Percentiles rank a stretch among this genome's conserved stretches.
These are phyloP conservation scores for Pyxicephalus adspersus DNA, from an alignment of 2,113 vertebrate species.

Conservation along the genomic window DNA sequence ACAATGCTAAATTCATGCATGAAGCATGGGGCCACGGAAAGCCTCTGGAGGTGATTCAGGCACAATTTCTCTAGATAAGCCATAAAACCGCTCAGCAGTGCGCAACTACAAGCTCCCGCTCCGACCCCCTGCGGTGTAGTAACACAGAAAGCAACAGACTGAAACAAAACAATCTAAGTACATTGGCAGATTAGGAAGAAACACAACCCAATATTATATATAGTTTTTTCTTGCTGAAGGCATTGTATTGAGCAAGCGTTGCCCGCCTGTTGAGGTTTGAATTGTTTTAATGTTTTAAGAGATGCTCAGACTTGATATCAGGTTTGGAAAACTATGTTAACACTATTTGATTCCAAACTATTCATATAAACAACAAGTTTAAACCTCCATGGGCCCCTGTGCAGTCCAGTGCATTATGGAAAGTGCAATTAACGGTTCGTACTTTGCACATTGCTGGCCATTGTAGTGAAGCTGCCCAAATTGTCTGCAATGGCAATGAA, in stretches of 20 bases:
- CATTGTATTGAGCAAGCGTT: neutral
- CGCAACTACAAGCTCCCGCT: slow-evolving; percentile 2
- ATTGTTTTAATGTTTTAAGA: no score
- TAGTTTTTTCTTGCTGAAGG: neutral
- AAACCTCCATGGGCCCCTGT: no score
- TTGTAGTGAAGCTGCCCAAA: no score
- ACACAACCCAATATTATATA: neutral
- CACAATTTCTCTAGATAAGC: slow-evolving; percentile 31
- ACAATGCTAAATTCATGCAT: neutral
- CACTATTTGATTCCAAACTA: no score
- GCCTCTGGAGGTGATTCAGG: slow-evolving; percentile 23
- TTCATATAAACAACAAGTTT: no score
- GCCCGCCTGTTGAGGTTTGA: neutral
- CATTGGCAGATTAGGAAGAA: neutral
- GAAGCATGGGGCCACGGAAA: neutral
- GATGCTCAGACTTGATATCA: no score
- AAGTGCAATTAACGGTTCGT: no score
- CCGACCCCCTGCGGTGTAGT: slow-evolving; percentile 18
- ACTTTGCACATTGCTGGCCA: no score
- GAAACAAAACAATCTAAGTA: slow-evolving; percentile 19
- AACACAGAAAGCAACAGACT: slow-evolving; percentile 21
- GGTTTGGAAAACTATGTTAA: no score
- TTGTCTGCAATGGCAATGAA: no score
- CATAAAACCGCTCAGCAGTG: slow-evolving; percentile 28
- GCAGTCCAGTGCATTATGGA: no score